Base-by-base conservation (phyloP, 2,888 invertebrate species). In the Drosophila infuscata region DNA sequence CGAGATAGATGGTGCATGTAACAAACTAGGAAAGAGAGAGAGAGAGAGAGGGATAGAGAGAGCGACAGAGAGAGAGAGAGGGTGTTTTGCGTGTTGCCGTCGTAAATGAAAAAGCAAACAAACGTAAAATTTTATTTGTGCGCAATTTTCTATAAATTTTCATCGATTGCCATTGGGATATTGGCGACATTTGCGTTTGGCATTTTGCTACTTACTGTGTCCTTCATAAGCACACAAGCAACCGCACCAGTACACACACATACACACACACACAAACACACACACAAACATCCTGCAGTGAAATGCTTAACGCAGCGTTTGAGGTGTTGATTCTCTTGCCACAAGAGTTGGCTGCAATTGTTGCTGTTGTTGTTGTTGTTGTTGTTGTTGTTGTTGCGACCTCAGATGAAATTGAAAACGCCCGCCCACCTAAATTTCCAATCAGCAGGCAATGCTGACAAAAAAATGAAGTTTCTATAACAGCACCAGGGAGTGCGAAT, bases 41-140 rank as follows among this genome's bases (percentile, higher is more conserved):
- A 33, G 25, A 25, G 20, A n/a, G 35, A 12, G 20, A 35, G 30
- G 15, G n/a, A 36, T 35, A 0, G 15, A 20, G 12, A 2, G 57
- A 29, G n/a, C 33, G 38, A 0, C 11, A 29, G 12, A 2, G 30
- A 17, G 30, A 25, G 32, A 9, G 15, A 29, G 12, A 2, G 60
- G 8, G 20, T 20, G 43, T 43, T 43, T 5, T 43, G 20, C 7
- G 20, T 20, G 65, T 69, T 72, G 72, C 35, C 70, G 25, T 83
- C 82, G 87, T 84, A 88, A 88, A 84, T 87, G 84, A 88, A 85
- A 85, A 89, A 81, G 91, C 85, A 86, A 86, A 79, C 91, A 91
- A 86, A 86, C 91, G 91, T 86, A 89, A 86, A 86, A 86, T 91
- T 86, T 86, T 86, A 86, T 86, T 86, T 86, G 88, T 91, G 91